Percentiles rank a stretch among this genome's conserved stretches.
Conservation (phyloP, 2,113 vertebrate species). For the Channa argus region DNA sequence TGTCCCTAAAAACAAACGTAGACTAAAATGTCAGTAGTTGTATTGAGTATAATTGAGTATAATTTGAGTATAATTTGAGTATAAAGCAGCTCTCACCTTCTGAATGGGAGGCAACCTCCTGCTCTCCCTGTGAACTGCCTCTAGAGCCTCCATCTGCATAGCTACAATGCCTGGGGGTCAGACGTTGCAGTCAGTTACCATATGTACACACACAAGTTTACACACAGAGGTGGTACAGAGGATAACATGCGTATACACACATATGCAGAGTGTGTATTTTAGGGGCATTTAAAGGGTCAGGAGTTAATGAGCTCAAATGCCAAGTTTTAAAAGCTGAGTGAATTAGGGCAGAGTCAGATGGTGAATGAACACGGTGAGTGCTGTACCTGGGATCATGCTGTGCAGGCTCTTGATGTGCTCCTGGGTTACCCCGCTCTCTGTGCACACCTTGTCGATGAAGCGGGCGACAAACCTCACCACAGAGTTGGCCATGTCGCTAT, state of each 20-base stretch:
- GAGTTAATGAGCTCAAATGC: constrained; percentile 60
- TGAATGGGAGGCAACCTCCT: constrained; percentile 96
- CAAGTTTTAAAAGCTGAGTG: constrained; percentile 22
- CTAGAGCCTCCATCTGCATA: constrained; percentile 97
- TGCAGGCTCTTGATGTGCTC: constrained; percentile 98
- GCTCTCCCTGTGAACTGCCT: constrained; percentile 96
- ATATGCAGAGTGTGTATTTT: constrained; percentile 41
- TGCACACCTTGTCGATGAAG: constrained; percentile 98
- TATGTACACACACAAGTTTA: constrained; percentile 17
- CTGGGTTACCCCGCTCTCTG: constrained; percentile 96
- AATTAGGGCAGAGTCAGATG: constrained; percentile 38
- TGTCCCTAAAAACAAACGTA: too few relatives aligned
- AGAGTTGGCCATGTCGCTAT: constrained; percentile 93
- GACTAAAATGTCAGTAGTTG: too few relatives aligned
- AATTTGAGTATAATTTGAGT: not conserved
- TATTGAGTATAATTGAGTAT: not conserved
- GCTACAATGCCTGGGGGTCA: constrained; percentile 92
- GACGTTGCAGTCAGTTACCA: constrained; percentile 53
- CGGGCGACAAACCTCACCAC: constrained; percentile 94
- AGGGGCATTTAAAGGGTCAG: constrained; percentile 54
- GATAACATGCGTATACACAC: constrained; percentile 17
- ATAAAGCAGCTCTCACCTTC: constrained; percentile 86
- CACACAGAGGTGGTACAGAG: constrained; percentile 17
- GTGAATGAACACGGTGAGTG: constrained; percentile 29
- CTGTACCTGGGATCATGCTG: constrained; percentile 97